Percentiles rank a stretch among this genome's conserved stretches.
These are phyloP conservation scores for Drosophila melanosoma DNA, from an alignment of 2,888 invertebrate species.

Conservation along the genomic window DNA sequence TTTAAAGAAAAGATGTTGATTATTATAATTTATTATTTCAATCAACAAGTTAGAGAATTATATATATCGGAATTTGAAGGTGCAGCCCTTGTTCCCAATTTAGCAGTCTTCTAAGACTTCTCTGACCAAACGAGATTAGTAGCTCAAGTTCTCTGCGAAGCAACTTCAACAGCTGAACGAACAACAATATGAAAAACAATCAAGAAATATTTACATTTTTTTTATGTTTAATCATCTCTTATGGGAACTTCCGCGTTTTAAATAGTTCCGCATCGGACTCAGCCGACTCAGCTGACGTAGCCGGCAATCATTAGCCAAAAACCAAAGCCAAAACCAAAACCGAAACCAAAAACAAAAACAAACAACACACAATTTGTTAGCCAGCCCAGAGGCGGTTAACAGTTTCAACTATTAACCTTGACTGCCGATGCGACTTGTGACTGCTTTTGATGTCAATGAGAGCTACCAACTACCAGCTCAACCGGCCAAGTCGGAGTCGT, in stretches of 20 bases:
- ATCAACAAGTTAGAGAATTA: background rate
- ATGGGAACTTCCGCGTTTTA: slow-evolving; percentile 65
- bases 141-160: slow-evolving; percentile 63
- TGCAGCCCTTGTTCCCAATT: slow-evolving; percentile 26
- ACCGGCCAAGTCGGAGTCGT: slow-evolving; percentile 30
- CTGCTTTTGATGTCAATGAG: slow-evolving; percentile 74
- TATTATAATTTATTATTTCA: background rate
- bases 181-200: slow-evolving; percentile 43
- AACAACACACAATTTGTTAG: background rate
- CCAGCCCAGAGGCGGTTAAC: slow-evolving; percentile 43
- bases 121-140: slow-evolving; percentile 62
- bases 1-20: background rate
- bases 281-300: slow-evolving; percentile 57
- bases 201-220: slow-evolving; percentile 17
- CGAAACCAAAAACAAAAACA: slow-evolving; percentile 4
- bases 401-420: slow-evolving; percentile 80
- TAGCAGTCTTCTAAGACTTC: slow-evolving; percentile 34
- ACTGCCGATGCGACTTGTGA: slow-evolving; percentile 36
- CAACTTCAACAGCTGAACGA: background rate
- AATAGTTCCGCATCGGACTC: slow-evolving; percentile 65
- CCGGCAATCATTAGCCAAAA: slow-evolving; percentile 40
- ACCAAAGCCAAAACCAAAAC: slow-evolving; percentile 3
- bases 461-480: slow-evolving; percentile 24
- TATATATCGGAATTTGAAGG: background rate
- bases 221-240: slow-evolving; percentile 56